Evolutionary conservation across 2,888 invertebrate species (phyloP).

Genomic region (Orchestes rusci): DNA sequence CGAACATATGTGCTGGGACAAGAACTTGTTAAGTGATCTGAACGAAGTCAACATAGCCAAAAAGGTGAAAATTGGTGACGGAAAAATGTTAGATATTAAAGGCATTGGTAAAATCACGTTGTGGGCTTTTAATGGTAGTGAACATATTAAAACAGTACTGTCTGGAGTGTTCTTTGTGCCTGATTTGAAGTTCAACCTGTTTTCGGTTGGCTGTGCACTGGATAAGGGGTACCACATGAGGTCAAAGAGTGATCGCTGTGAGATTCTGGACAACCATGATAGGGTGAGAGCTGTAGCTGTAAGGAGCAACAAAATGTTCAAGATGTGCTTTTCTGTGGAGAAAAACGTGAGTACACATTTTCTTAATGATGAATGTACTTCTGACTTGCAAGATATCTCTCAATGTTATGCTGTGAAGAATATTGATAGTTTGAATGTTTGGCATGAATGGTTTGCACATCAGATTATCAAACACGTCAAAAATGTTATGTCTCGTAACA

Average conservation of each 20-base stretch:
- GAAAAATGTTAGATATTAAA: too few species aligned
- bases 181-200: conserved; percentile 5
- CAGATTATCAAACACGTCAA: conserved; percentile 14
- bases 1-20: conserved; percentile 19
- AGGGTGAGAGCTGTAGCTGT: conserved; percentile 1
- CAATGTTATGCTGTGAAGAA: conserved; percentile 1
- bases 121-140: too few species aligned
- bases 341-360: background rate
- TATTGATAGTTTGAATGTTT: conserved; percentile 8
- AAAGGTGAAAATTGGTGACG: too few species aligned
- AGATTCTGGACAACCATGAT: conserved; percentile 8
- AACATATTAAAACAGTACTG: conserved; percentile 16
- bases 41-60: too few species aligned
- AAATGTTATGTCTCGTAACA: conserved; percentile 9
- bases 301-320: conserved; percentile 5
- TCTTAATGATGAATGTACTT: background rate
- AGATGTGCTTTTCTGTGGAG: conserved; percentile 2
- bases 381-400: background rate
- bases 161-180: conserved; percentile 6
- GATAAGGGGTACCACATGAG: conserved; percentile 14
- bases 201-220: conserved; percentile 9
- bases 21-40: too few species aligned
- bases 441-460: conserved; percentile 14
- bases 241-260: conserved; percentile 11
- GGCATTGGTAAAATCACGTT: too few species aligned